Conservation (phyloP, 1,140 invertebrate genomes). For the Helicoverpa zea region DNA sequence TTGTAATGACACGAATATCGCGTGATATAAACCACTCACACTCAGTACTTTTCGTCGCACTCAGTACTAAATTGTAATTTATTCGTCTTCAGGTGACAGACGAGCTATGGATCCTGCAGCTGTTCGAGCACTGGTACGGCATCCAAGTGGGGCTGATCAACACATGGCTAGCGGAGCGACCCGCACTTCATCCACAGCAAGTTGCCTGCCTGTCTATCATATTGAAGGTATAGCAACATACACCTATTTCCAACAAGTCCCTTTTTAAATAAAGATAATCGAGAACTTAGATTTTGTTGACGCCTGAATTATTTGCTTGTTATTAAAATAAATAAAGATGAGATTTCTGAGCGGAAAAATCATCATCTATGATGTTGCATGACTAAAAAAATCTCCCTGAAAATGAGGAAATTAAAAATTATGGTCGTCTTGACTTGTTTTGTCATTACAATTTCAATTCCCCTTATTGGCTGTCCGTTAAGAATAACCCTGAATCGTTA, state of each 20-base stretch:
- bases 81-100: conserved; percentile 88
- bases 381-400: neutral
- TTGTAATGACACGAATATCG: too few species aligned
- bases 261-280: too few species aligned
- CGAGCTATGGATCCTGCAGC: conserved; percentile 98
- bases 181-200: conserved; percentile 98
- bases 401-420: neutral
- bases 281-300: too few species aligned
- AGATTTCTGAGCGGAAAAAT: neutral
- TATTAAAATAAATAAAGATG: neutral
- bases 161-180: conserved; percentile 97
- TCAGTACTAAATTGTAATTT: neutral
- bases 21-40: too few species aligned
- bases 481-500: too few species aligned
- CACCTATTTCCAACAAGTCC: neutral
- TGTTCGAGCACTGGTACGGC: conserved; percentile 99
- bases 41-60: too few species aligned
- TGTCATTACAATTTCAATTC: too few species aligned
- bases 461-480: too few species aligned
- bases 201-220: conserved; percentile 98
- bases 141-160: conserved; percentile 97
- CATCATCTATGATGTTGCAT: too few species aligned
- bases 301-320: neutral
- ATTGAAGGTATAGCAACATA: conserved; percentile 90
- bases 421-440: too few species aligned